These are phyloP conservation scores for Enhydra lutris DNA, from an alignment of 2,113 vertebrate species.

Conservation along the genomic window DNA sequence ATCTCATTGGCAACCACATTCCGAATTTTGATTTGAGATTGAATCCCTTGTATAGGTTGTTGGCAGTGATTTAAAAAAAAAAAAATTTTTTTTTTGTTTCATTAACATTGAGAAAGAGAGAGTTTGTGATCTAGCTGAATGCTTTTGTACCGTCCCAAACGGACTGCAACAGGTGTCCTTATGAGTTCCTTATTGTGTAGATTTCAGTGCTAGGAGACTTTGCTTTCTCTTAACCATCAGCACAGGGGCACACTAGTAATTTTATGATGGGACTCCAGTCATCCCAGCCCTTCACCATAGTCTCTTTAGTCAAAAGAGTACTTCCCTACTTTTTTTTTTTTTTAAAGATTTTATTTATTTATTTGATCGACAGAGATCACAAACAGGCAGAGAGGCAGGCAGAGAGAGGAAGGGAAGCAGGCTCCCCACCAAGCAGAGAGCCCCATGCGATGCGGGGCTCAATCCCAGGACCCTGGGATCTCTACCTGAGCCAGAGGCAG, in stretches of 20 bases:
- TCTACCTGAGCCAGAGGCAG: too few relatives aligned
- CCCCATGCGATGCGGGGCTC: too few relatives aligned
- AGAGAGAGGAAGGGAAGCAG: too few relatives aligned
- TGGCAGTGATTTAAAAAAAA: neutral
- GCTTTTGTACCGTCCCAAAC: neutral
- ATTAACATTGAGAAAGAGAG: neutral
- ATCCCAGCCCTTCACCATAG: neutral
- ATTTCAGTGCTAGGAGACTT: neutral
- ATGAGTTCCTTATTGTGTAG: neutral
- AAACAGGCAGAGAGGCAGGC: too few relatives aligned
- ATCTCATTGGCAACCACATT: neutral
- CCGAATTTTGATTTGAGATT: neutral
- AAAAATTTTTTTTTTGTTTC: neutral
- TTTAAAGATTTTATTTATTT: too few relatives aligned
- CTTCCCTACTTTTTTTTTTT: neutral
- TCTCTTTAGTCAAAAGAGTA: neutral
- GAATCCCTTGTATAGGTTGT: neutral
- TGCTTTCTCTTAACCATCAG: neutral
- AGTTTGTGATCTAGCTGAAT: neutral
- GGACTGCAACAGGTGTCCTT: neutral
- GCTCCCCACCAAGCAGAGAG: too few relatives aligned
- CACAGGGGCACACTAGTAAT: neutral
- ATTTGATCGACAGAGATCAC: too few relatives aligned
- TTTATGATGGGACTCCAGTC: neutral
- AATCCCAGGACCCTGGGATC: too few relatives aligned